Evolutionary conservation across 2,888 invertebrate species (phyloP).

Genomic region (Lepidochrysops patricia): DNA sequence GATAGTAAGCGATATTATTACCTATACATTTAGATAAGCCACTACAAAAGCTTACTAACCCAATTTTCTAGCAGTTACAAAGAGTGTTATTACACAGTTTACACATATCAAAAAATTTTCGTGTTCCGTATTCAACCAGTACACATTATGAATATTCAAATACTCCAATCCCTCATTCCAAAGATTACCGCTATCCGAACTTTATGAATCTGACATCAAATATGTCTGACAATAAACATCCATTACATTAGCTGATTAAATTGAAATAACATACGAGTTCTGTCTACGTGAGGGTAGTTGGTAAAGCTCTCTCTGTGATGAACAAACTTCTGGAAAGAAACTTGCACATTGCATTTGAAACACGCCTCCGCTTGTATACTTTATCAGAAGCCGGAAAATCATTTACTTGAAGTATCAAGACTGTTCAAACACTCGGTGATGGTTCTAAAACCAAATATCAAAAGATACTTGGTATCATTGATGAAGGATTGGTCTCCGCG

Average conservation of each 20-base stretch:
- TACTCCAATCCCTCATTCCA: not conserved
- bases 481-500: no score
- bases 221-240: constrained; percentile 1
- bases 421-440: not conserved
- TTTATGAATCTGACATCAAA: not conserved
- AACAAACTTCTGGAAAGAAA: constrained; percentile 6
- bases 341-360: constrained; percentile 12
- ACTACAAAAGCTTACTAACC: no score
- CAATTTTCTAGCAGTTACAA: no score
- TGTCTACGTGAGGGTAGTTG: constrained; percentile 6
- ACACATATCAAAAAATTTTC: not conserved
- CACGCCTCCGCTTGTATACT: not conserved
- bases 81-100: no score
- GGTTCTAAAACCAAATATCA: not conserved
- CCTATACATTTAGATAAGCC: no score
- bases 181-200: not conserved
- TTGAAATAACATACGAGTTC: constrained; percentile 9
- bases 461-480: no score
- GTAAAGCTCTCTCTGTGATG: constrained; percentile 5
- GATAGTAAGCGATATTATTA: no score
- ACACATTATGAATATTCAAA: not conserved
- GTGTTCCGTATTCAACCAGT: not conserved
- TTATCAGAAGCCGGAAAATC: not conserved
- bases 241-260: constrained; percentile 8
- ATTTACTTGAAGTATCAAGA: constrained; percentile 2